A percentile compares a stretch with the other conserved stretches of the same genome.
Conservation (phyloP, 2,888 invertebrate genomes). For the Synergus laeviventris region DNA sequence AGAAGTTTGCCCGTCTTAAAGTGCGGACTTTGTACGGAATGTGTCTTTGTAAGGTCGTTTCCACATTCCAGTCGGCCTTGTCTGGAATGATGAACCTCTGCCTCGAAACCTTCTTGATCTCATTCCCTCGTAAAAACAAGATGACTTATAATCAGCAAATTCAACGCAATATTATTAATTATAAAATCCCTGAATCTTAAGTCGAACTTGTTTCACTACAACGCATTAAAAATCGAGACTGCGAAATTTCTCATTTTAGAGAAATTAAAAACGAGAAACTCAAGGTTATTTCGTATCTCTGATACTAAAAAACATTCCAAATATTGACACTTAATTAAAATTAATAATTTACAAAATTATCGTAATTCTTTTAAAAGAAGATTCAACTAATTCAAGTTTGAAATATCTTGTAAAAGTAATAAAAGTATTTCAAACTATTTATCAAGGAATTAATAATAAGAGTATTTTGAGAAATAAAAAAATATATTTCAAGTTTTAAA, state of each 20-base stretch:
- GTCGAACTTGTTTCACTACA: constrained; percentile 1
- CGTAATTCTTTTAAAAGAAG: neutral
- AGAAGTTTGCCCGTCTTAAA: constrained; percentile 7
- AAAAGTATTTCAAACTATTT: neutral
- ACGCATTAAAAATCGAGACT: neutral
- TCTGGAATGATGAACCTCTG: constrained; percentile 31
- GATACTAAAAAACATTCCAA: neutral
- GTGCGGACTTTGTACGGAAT: constrained; percentile 37
- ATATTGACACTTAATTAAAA: neutral
- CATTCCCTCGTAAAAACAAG: constrained; percentile 28
- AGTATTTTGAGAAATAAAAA: constrained; percentile 8
- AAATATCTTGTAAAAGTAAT: neutral
- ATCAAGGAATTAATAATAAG: neutral
- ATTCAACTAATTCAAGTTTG: neutral
- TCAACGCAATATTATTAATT: constrained; percentile 12
- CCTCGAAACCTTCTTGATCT: constrained; percentile 30
- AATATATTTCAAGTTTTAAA: constrained; percentile 31
- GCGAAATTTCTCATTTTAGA: neutral
- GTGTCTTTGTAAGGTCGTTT: constrained; percentile 35
- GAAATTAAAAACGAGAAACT: neutral
- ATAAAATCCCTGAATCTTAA: constrained; percentile 6
- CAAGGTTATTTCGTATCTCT: neutral
- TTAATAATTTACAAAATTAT: neutral
- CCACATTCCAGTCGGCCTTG: constrained; percentile 36
- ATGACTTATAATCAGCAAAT: neutral